These are phyloP conservation scores for Abrostola tripartita DNA, from an alignment of 2,888 invertebrate species.

Conservation along the genomic window DNA sequence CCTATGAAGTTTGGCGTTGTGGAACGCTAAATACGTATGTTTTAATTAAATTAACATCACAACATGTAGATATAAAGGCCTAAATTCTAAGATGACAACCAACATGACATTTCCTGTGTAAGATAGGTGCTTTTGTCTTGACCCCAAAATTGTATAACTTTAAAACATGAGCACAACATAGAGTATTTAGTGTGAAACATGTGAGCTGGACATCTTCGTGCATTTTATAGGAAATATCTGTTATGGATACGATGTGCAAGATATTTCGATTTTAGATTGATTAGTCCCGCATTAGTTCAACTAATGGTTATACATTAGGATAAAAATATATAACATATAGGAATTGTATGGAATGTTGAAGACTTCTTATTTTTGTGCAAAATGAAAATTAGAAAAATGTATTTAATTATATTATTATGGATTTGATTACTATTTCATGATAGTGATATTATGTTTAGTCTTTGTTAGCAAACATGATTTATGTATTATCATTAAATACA, in stretches of 20 bases:
- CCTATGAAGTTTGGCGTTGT: constrained; percentile 35
- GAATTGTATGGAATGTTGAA: constrained; percentile 76
- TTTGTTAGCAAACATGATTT: constrained; percentile 73
- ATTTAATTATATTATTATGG: constrained; percentile 73
- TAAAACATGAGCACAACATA: constrained; percentile 50
- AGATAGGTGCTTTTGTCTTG: constrained; percentile 54
- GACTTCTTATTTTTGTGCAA: constrained; percentile 77
- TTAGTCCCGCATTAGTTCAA: constrained; percentile 76
- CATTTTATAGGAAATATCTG: constrained; percentile 70
- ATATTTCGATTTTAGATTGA: constrained; percentile 68
- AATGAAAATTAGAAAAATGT: constrained; percentile 71
- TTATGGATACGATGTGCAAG: constrained; percentile 62
- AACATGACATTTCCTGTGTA: constrained; percentile 52
- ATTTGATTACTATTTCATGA: constrained; percentile 76
- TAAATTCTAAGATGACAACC: constrained; percentile 56
- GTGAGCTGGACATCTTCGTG: constrained; percentile 57
- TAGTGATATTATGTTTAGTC: constrained; percentile 83
- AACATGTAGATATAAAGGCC: constrained; percentile 56
- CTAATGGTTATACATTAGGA: constrained; percentile 75
- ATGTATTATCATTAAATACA: constrained; percentile 70
- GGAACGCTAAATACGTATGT: constrained; percentile 39
- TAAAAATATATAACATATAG: constrained; percentile 65
- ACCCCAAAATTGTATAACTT: constrained; percentile 49
- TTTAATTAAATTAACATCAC: constrained; percentile 38
- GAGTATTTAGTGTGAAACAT: constrained; percentile 49